A percentile compares a stretch with the other conserved stretches of the same genome.
phyloP scores from a whole-genome alignment of 2,888 invertebrate genomes.

The Agrotis exclamationis region DNA sequence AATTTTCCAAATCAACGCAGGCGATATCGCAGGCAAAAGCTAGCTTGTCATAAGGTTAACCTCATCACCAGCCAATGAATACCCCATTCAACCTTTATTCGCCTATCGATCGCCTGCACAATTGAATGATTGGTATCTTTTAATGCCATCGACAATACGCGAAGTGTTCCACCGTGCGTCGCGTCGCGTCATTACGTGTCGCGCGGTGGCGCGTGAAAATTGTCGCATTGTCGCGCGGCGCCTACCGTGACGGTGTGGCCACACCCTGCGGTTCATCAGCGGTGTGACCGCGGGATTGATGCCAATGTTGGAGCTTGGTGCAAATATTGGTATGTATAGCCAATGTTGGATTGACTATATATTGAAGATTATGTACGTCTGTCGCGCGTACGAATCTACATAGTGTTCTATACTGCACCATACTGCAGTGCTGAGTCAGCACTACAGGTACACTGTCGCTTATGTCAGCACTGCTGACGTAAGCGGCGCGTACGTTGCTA shows the following conservation, averaged over 20 bases:
- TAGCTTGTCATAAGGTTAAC: conserved; percentile 10
- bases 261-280: conserved; percentile 72
- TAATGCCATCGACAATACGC: conserved; percentile 63
- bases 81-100: conserved; percentile 36
- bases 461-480: too few species aligned
- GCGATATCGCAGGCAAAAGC: neutral
- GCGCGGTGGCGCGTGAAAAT: conserved; percentile 75
- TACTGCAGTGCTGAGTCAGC: too few species aligned
- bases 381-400: too few species aligned
- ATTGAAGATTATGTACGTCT: neutral
- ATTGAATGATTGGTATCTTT: conserved; percentile 63
- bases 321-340: conserved; percentile 7
- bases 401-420: too few species aligned
- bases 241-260: conserved; percentile 74
- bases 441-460: too few species aligned
- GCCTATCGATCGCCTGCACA: conserved; percentile 53
- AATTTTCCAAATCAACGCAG: neutral
- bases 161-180: conserved; percentile 65
- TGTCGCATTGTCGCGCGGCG: conserved; percentile 75
- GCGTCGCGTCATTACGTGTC: conserved; percentile 67
- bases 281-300: conserved; percentile 46
- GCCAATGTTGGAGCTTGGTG: conserved; percentile 30
- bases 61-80: conserved; percentile 40
- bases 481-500: too few species aligned
- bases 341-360: conserved; percentile 19